Base-by-base conservation (phyloP, 2,797 vertebrate genomes). In the Onychomys arenicola region DNA sequence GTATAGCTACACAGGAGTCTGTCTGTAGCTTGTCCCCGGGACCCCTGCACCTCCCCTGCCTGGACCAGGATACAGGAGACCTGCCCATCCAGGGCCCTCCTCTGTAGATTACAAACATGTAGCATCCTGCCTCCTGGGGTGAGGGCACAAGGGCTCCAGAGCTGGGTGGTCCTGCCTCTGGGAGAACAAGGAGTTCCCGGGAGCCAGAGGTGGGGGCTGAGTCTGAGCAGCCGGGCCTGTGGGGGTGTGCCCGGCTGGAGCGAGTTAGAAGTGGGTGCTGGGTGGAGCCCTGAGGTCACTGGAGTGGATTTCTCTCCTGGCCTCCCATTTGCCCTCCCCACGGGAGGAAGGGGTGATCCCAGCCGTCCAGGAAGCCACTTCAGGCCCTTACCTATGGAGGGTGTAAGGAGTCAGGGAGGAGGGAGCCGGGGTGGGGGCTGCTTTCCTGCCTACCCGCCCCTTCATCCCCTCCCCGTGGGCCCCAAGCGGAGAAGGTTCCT, bases 1-100 rank as follows among this genome's bases (percentile, higher is more conserved):
- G 85, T 71, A 97, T 96, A 97, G 97, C 96, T 96, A 98, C 98
- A 96, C 98, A 98, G 95, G 78, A 87, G 34, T 90, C 89, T 93
- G 34, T 90, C 89, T 93, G 91, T 95, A 55, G 90, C 90, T 93
- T 16, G 25, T 55, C 81, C 98, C 98, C 97, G 96, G 63, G 95
- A 98, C 49, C 8, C 7, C 49, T 49, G 49, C 8, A 9, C 49
- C 49, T 49, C 49, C 49, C 49, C 49, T 1, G 49, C 63, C 0
- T 14, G 37, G n/a, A 76, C 84, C 89, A 32, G 52, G 21, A 46
- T 61, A 3, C 77, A 91, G 77, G 93, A 95, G 96, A 93, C 97
- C 97, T 97, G 94, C 90, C 63, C 4, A 4, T 6, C 61, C 3
- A 55, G 40, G 92, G 77, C 84, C 89, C n/a, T 85, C 71, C 92